Evolutionary conservation across 2,888 invertebrate genomes (phyloP).

Genomic region (Lacanobia wlatinum): DNA sequence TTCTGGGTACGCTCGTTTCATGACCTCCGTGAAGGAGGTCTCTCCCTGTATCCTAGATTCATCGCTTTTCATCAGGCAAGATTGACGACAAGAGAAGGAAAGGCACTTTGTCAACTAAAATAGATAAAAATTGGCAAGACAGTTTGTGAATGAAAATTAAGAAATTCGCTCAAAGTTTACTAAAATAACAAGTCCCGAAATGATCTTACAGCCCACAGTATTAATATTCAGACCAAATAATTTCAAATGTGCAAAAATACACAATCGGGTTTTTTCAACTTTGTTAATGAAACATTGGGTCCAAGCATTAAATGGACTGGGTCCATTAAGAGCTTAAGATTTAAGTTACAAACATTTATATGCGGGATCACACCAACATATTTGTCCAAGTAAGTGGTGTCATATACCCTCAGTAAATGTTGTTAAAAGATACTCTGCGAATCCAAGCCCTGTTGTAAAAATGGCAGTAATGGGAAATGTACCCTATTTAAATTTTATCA

Average conservation of each 20-base stretch:
- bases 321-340: slow-evolving; percentile 79
- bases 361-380: slow-evolving; percentile 78
- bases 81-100: background rate
- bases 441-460: slow-evolving; percentile 37
- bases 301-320: slow-evolving; percentile 68
- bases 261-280: slow-evolving; percentile 27
- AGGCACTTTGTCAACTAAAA: too few relatives aligned
- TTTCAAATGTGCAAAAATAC: background rate
- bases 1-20: background rate
- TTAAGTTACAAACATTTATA: slow-evolving; percentile 73
- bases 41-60: too few relatives aligned
- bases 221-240: slow-evolving; percentile 2
- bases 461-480: slow-evolving; percentile 21
- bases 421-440: slow-evolving; percentile 32
- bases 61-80: background rate
- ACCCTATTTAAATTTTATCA: slow-evolving; percentile 44
- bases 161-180: too few relatives aligned
- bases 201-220: background rate
- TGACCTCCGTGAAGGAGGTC: too few relatives aligned
- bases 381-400: slow-evolving; percentile 70
- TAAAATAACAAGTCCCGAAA: background rate
- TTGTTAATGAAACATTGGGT: slow-evolving; percentile 47
- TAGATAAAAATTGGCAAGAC: too few relatives aligned
- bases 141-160: too few relatives aligned
- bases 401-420: slow-evolving; percentile 57